These are phyloP conservation scores for Penaeus japonicus DNA, from an alignment of 1,140 invertebrate species.

Conservation along the genomic window DNA sequence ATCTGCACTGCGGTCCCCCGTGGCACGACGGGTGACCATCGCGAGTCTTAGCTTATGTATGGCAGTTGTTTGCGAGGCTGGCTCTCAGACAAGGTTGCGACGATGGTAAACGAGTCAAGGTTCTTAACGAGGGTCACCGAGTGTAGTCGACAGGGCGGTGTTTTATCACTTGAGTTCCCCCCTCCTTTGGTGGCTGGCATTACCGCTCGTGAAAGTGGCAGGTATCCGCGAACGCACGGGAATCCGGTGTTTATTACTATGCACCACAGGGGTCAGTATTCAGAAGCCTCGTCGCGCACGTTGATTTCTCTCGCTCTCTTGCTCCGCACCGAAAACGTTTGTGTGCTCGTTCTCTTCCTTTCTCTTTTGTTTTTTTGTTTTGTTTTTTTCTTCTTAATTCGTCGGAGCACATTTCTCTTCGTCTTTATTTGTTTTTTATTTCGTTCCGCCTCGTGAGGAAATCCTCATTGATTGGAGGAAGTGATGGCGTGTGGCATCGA, in stretches of 20 bases:
- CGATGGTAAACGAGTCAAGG: constrained; percentile 6
- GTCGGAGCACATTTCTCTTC: too few species aligned
- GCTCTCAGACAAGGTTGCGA: not conserved
- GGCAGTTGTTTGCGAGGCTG: too few species aligned
- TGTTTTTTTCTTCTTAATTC: too few species aligned
- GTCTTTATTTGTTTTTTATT: too few species aligned
- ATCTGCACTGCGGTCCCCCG: too few species aligned
- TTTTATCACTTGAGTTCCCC: not conserved
- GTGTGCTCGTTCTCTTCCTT: too few species aligned
- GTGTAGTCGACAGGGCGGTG: not conserved
- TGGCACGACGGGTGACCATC: too few species aligned
- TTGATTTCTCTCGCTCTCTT: too few species aligned
- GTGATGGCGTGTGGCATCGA: not conserved
- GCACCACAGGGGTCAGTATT: not conserved
- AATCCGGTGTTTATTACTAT: not conserved
- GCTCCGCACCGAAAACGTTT: too few species aligned
- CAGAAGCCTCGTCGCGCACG: not conserved
- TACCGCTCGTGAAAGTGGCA: constrained; percentile 7
- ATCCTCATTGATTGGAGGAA: not conserved
- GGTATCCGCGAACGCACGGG: not conserved
- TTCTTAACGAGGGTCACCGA: not conserved
- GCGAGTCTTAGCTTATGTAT: too few species aligned
- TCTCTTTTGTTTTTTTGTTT: too few species aligned
- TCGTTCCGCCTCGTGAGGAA: too few species aligned
- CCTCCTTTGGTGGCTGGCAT: not conserved